Evolutionary conservation across 2,888 invertebrate species (phyloP), one percentile per base, ranked within the genome.

Genomic region (Brenthis ino): DNA sequence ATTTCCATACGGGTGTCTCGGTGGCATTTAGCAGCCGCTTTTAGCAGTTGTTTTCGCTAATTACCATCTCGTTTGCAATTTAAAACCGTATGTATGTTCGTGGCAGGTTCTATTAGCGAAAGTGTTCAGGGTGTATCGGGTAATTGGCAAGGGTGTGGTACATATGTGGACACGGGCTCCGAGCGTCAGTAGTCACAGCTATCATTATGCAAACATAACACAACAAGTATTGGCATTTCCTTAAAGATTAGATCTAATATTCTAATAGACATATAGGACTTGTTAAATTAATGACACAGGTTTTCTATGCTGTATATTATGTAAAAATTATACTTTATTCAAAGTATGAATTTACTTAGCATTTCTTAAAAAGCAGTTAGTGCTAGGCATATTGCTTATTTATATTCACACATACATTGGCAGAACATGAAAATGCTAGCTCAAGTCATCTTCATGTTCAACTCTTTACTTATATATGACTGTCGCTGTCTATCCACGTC

Each of bases 41-140:
- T 88, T 86, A 86, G 87, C 82, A 79, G 82, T 83, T 86, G 87
- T 89, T 89, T 86, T 89, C 87, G 83, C 91, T 92, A 92, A 91
- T 91, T 91, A 91, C 88, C 91, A 91, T 89, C 89, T 91, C 85
- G 90, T 91, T 91, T 89, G 89, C 90, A 91, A 91, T 90, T 90
- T 90, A 88, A 90, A 91, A 87, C 82, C 83, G 79, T 77, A 78
- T 80, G 78, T 67, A 51, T 51, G 61, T 48, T 6, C 50, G 60
- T 64, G 54, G 68, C 79, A 76, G 78, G 77, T 77, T 80, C 80
- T 80, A 79, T 77, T 79, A 80, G 88, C 81, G 89, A 91, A 89
- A 89, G 89, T 85, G 80, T 82, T 76, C 78, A 82, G 85, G 85
- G 85, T 85, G 85, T 87, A 82, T 82, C 79, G 79, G 77, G 80